phyloP scores from a whole-genome alignment of 2,888 invertebrate species.

The Zaprionus lineosus region DNA sequence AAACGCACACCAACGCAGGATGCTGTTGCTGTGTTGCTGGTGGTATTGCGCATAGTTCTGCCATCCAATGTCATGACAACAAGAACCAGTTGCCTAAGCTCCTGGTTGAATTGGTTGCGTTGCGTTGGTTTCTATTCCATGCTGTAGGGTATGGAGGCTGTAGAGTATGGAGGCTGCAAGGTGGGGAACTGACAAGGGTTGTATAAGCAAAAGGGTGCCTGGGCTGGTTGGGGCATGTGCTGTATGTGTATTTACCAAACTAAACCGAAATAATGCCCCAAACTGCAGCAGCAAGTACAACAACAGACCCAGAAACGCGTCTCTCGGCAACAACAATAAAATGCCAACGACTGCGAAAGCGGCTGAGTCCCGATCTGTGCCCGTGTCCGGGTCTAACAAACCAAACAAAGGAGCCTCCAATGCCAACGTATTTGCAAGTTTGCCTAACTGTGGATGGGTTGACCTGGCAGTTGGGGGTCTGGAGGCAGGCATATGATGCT shows the following conservation, averaged over 20 bases:
- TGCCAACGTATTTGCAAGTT: constrained; percentile 65
- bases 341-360: constrained; percentile 69
- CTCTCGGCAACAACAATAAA: constrained; percentile 66
- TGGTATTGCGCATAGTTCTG: constrained; percentile 4
- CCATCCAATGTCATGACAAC: constrained; percentile 3
- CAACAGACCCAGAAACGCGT: constrained; percentile 14
- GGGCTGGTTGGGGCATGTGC: constrained; percentile 28
- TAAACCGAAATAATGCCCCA: constrained; percentile 76
- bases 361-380: constrained; percentile 50
- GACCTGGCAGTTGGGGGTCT: constrained; percentile 23
- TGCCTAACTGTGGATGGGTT: constrained; percentile 66
- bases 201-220: constrained; percentile 6
- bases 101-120: constrained; percentile 34
- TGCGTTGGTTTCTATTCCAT: constrained; percentile 12
- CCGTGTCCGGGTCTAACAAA: constrained; percentile 14
- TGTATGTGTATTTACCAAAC: constrained; percentile 76
- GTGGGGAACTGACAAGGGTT: neutral
- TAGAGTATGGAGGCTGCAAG: neutral
- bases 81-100: constrained; percentile 42
- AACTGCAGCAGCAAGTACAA: constrained; percentile 57
- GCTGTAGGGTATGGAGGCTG: neutral
- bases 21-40: neutral
- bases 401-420: constrained; percentile 67
- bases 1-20: constrained; percentile 8
- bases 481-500: constrained; percentile 15